Base-by-base conservation (phyloP, 2,888 invertebrate species). In the Amaurobius ferox region DNA sequence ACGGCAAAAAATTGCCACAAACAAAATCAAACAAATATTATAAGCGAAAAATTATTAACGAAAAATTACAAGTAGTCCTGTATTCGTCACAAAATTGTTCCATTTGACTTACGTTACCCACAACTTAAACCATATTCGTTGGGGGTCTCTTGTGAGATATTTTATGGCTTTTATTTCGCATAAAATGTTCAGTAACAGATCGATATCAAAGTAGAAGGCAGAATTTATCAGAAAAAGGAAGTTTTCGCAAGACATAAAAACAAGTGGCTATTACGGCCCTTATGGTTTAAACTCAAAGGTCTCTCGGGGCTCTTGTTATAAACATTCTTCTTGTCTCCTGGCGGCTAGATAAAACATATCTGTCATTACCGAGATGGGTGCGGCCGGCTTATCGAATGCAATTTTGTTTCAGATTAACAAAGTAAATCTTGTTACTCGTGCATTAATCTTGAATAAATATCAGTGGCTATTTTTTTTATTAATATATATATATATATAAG, bases 371-470 rank as follows among this genome's bases (percentile, higher is more conserved):
- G 5, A 55, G 23, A 55, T 23, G 55, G 55, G 55, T 55, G 55
- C 55, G 55, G 55, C 55, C 55, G 55, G 55, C 55, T 55, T 55
- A 55, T 55, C 55, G 3, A 3, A 11, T 6, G 23, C 55, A 55
- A 55, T 55, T 55, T 55, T 55, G 55, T 5, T 55, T 55, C 3
- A 55, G 55, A 55, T 55, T 55, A 55, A 55, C 55, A 23, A 55
- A 55, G 55, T 55, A 55, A 55, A 55, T 55, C 55, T 55, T 55
- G 55, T 55, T 55, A 55, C 55, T 23, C 16, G 55, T 5, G 23
- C 55, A 55, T 55, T 23, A 55, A 55, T 55, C 55, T 55, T 55
- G 55, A 16, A 55, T 55, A 55, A 55, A 55, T 55, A 44, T 13
- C 6, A 44, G n/a, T n/a, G n/a, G n/a, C n/a, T n/a, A 44, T 16